A percentile compares a stretch with the other conserved stretches of the same genome.
Evolutionary conservation across 2,797 vertebrate species (phyloP).

Genomic region (Pangasius mekongensis): DNA sequence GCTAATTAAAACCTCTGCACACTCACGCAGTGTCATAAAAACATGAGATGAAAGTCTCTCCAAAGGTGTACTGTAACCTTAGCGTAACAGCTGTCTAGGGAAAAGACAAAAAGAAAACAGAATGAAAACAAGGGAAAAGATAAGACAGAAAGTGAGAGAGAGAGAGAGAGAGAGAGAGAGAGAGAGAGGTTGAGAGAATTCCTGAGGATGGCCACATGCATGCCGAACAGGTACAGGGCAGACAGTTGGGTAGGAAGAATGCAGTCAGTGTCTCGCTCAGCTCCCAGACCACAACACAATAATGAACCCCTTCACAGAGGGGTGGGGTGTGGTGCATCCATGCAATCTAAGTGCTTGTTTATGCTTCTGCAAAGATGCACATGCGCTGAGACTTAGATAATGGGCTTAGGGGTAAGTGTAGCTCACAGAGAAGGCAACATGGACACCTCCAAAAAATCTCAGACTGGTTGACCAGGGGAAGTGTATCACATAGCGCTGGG

Average conservation of each 20-base stretch:
- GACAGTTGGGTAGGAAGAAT: conserved; percentile 66
- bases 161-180: conserved; percentile 45
- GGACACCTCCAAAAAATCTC: background rate
- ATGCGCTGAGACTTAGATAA: background rate
- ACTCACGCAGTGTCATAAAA: conserved; percentile 94
- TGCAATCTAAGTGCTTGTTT: conserved; percentile 6
- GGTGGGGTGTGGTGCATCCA: conserved; percentile 36
- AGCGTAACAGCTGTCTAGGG: conserved; percentile 84
- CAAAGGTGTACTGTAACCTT: conserved; percentile 87
- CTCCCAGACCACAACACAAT: conserved; percentile 43
- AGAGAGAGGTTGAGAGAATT: conserved; percentile 53
- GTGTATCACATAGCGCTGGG: background rate
- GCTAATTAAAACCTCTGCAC: conserved; percentile 98
- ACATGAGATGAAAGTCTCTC: conserved; percentile 90
- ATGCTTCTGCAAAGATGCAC: conserved; percentile 3
- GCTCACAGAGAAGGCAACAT: background rate
- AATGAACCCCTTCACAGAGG: conserved; percentile 46
- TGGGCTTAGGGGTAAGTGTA: background rate
- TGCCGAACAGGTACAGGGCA: conserved; percentile 75
- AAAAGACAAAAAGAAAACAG: conserved; percentile 63
- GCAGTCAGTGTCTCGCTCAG: conserved; percentile 63
- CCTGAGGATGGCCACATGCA: conserved; percentile 64
- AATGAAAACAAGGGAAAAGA: conserved; percentile 40
- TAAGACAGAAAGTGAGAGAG: conserved; percentile 17
- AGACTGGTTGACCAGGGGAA: background rate